Evolutionary conservation across 2,888 invertebrate species (phyloP).

Genomic region (Tinea trinotella): DNA sequence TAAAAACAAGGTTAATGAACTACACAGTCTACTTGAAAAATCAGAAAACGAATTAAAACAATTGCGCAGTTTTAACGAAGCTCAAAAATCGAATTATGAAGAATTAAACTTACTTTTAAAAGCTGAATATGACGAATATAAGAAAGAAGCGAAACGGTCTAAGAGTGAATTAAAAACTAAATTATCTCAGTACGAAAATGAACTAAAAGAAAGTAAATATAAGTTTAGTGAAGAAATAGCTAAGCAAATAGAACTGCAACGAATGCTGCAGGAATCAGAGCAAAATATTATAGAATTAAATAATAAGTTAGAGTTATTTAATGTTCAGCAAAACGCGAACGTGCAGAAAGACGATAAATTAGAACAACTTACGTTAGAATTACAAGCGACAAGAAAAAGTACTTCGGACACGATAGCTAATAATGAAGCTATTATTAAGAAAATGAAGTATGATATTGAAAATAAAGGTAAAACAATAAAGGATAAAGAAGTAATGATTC

Average conservation of each 20-base stretch:
- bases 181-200: slow-evolving; percentile 68
- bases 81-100: slow-evolving; percentile 62
- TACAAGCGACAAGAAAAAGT: slow-evolving; percentile 50
- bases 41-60: slow-evolving; percentile 62
- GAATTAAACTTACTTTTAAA: slow-evolving; percentile 60
- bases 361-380: slow-evolving; percentile 55
- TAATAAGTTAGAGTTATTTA: slow-evolving; percentile 55
- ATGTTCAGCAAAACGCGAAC: slow-evolving; percentile 51
- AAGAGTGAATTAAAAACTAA: slow-evolving; percentile 68
- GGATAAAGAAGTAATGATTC: slow-evolving; percentile 48
- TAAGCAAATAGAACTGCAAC: slow-evolving; percentile 49
- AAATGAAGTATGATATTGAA: slow-evolving; percentile 49
- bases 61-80: slow-evolving; percentile 57
- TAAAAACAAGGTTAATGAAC: slow-evolving; percentile 51
- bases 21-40: slow-evolving; percentile 50
- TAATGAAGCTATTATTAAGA: slow-evolving; percentile 47
- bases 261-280: slow-evolving; percentile 48
- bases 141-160: slow-evolving; percentile 60
- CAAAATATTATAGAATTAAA: slow-evolving; percentile 46
- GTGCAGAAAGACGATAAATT: slow-evolving; percentile 53
- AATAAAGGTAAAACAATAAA: slow-evolving; percentile 52
- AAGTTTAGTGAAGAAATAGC: slow-evolving; percentile 48
- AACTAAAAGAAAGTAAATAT: slow-evolving; percentile 48
- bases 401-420: slow-evolving; percentile 45
- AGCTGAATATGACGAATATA: slow-evolving; percentile 53